A percentile compares a stretch with the other conserved stretches of the same genome.
phyloP scores from a whole-genome alignment of 2,113 vertebrate species.

The Protobothrops mucrosquamatus region DNA sequence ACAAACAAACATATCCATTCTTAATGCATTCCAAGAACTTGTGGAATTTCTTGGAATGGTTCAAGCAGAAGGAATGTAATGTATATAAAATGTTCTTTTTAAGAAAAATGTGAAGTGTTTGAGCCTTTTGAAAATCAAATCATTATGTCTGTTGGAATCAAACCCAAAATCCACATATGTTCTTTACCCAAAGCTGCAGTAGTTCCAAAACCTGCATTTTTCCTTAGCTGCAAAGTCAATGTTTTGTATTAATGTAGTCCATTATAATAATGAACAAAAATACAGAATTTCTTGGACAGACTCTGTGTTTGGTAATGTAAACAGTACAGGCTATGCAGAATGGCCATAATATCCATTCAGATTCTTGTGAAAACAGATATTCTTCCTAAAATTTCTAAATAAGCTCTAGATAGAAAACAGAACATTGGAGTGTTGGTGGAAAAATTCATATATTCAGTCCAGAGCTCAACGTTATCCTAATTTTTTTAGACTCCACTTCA shows the following conservation, averaged over 20 bases:
- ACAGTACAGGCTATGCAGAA: background rate
- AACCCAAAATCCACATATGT: background rate
- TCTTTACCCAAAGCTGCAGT: background rate
- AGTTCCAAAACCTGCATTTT: background rate
- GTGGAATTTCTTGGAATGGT: background rate
- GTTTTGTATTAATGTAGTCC: background rate
- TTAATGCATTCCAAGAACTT: background rate
- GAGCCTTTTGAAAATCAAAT: background rate
- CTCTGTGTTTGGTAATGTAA: background rate
- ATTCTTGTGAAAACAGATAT: background rate
- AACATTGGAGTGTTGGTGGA: background rate
- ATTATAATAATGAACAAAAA: background rate
- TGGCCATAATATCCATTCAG: background rate
- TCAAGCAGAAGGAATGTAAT: background rate
- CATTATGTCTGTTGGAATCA: background rate
- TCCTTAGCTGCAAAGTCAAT: background rate
- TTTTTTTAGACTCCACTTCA: background rate
- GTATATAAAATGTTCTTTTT: background rate
- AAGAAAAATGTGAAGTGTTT: background rate
- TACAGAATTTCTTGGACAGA: background rate
- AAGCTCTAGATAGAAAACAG: background rate
- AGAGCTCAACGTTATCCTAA: background rate
- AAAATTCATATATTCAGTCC: background rate
- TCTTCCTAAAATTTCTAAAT: background rate
- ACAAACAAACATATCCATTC: background rate